These are phyloP conservation scores for Diglossa cyanea DNA, from an alignment of 2,797 vertebrate genomes.

Conservation along the genomic window DNA sequence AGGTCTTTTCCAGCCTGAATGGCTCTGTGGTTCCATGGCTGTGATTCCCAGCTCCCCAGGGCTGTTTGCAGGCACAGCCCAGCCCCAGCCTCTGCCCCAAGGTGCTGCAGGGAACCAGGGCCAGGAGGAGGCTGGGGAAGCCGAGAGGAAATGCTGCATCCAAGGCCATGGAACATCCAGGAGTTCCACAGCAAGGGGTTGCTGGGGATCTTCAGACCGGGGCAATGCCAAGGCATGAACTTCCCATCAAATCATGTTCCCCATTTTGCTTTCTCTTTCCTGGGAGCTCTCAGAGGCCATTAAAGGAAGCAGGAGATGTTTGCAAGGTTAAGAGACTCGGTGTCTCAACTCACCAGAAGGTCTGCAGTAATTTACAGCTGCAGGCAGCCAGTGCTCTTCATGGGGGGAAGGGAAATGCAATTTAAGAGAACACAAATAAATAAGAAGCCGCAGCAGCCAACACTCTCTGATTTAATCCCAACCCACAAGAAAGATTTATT, in stretches of 20 bases:
- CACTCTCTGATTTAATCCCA: conserved; percentile 58
- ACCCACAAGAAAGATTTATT: conserved; percentile 56
- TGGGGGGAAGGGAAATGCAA: conserved; percentile 58
- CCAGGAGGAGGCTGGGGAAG: background rate
- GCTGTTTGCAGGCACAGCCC: background rate
- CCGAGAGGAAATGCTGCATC: background rate
- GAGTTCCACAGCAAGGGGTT: accelerated
- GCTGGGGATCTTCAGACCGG: accelerated
- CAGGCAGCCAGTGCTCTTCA: background rate
- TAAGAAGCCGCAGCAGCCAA: conserved; percentile 13
- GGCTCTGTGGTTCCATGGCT: background rate
- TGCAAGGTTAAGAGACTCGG: conserved; percentile 53
- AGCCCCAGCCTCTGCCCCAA: background rate
- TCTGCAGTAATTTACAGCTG: conserved; percentile 58
- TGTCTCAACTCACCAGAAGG: conserved; percentile 21
- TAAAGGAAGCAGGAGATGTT: conserved; percentile 19
- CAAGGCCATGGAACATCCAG: background rate
- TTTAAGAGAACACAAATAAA: conserved; percentile 58
- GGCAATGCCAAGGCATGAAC: background rate
- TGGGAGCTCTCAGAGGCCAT: background rate
- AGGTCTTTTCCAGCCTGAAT: background rate
- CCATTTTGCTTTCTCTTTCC: background rate
- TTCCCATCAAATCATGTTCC: background rate
- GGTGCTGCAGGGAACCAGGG: background rate
- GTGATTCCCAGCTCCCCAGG: background rate